These are phyloP conservation scores for Drosophila heteroneura DNA, from an alignment of 2,888 invertebrate genomes.

Conservation along the genomic window DNA sequence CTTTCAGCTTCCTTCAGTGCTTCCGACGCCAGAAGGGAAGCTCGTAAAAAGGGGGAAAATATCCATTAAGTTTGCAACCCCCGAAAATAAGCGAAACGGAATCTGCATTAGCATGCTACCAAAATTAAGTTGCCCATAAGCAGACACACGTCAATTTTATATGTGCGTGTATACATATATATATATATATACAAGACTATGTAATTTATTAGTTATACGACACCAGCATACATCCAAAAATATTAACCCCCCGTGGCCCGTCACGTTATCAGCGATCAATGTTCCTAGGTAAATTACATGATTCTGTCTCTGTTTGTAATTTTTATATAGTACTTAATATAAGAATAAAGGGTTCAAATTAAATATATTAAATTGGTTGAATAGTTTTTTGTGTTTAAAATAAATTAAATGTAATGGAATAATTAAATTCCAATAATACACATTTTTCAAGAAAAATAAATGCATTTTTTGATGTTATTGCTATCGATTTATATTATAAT, in stretches of 20 bases:
- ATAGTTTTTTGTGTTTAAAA: background rate
- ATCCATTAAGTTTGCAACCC: constrained; percentile 73
- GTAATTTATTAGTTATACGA: constrained; percentile 31
- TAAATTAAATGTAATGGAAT: background rate
- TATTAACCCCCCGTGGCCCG: background rate
- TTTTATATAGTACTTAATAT: background rate
- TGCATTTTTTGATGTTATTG: background rate
- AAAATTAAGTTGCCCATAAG: constrained; percentile 67
- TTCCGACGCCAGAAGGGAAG: constrained; percentile 46
- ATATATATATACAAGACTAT: constrained; percentile 2
- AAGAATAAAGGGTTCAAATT: too few species aligned
- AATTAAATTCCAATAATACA: background rate
- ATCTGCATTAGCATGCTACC: constrained; percentile 73
- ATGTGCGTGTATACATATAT: constrained; percentile 8
- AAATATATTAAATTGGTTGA: too few species aligned
- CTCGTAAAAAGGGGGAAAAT: constrained; percentile 68
- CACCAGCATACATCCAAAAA: constrained; percentile 8
- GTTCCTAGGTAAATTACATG: background rate
- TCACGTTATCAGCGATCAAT: constrained; percentile 15
- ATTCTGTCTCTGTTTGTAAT: background rate
- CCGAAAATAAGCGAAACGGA: constrained; percentile 50
- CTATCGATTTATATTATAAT: background rate
- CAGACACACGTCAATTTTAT: constrained; percentile 54
- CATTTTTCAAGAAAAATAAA: background rate
- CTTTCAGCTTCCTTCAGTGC: constrained; percentile 42